phyloP scores from a whole-genome alignment of 2,797 vertebrate genomes.

The Erpetoichthys calabaricus region DNA sequence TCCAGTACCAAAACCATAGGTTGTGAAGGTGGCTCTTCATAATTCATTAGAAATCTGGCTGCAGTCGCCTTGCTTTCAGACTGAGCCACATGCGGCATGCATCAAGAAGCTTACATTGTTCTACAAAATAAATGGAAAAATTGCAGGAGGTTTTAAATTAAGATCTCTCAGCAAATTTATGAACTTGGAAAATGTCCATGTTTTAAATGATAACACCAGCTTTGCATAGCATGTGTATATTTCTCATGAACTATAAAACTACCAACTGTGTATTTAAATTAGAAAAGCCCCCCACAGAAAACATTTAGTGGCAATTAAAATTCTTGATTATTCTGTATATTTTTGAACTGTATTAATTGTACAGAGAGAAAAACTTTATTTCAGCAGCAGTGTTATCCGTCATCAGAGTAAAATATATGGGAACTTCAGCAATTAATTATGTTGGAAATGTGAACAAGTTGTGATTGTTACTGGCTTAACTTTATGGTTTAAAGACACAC shows the following conservation, averaged over 20 bases:
- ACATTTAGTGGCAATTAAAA: not conserved
- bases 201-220: too few relatives aligned
- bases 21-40: not conserved
- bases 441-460: too few relatives aligned
- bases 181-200: not conserved
- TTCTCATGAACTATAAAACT: too few relatives aligned
- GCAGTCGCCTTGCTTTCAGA: not conserved
- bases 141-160: not conserved
- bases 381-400: too few relatives aligned
- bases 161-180: not conserved
- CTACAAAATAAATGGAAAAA: not conserved
- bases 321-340: accelerated
- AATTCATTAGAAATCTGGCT: constrained; percentile 1
- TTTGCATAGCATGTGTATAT: too few relatives aligned
- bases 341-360: constrained; percentile 8
- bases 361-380: constrained; percentile 5
- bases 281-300: not conserved
- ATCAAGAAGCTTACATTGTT: not conserved
- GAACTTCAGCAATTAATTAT: too few relatives aligned
- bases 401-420: too few relatives aligned
- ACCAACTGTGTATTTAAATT: not conserved
- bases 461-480: too few relatives aligned
- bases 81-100: not conserved
- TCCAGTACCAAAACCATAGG: not conserved
- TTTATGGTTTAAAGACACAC: too few relatives aligned